phyloP scores from a whole-genome alignment of 2,888 invertebrate genomes.

The Conchocele bisecta region DNA sequence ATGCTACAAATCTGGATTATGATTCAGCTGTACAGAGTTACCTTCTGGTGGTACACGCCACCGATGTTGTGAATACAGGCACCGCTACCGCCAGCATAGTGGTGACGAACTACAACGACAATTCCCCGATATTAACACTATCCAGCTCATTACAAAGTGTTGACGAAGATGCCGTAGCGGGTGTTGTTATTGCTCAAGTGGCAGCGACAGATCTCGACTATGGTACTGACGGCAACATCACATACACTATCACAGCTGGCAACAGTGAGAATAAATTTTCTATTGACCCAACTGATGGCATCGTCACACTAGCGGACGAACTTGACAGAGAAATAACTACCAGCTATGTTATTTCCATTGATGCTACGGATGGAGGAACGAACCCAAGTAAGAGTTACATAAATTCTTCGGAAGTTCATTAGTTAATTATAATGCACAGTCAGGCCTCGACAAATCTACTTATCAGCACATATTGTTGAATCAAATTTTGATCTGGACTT shows the following conservation, averaged over 20 bases:
- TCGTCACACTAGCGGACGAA: slow-evolving; percentile 49
- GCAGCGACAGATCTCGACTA: slow-evolving; percentile 66
- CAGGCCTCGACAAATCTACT: no score
- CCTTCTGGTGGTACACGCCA: slow-evolving; percentile 90
- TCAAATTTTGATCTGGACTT: no score
- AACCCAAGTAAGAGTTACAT: slow-evolving; percentile 38
- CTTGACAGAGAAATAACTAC: slow-evolving; percentile 66
- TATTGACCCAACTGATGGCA: slow-evolving; percentile 61
- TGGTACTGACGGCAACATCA: slow-evolving; percentile 64
- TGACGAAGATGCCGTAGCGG: slow-evolving; percentile 53
- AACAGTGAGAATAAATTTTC: slow-evolving; percentile 57
- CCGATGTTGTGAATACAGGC: slow-evolving; percentile 80
- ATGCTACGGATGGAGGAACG: slow-evolving; percentile 58
- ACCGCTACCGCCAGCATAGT: slow-evolving; percentile 59
- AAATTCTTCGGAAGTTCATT: no score
- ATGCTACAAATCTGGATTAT: slow-evolving; percentile 66
- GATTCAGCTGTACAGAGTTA: slow-evolving; percentile 84
- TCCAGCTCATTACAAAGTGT: slow-evolving; percentile 49
- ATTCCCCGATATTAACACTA: slow-evolving; percentile 54
- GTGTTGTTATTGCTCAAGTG: slow-evolving; percentile 56
- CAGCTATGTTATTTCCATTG: slow-evolving; percentile 53
- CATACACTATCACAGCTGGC: slow-evolving; percentile 64
- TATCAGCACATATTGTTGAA: no score
- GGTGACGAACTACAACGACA: slow-evolving; percentile 64
- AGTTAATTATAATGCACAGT: no score